A percentile compares a stretch with the other conserved stretches of the same genome.
These are phyloP conservation scores for Saguinus imperator DNA, from an alignment of 2,113 vertebrate genomes.

Conservation along the genomic window DNA sequence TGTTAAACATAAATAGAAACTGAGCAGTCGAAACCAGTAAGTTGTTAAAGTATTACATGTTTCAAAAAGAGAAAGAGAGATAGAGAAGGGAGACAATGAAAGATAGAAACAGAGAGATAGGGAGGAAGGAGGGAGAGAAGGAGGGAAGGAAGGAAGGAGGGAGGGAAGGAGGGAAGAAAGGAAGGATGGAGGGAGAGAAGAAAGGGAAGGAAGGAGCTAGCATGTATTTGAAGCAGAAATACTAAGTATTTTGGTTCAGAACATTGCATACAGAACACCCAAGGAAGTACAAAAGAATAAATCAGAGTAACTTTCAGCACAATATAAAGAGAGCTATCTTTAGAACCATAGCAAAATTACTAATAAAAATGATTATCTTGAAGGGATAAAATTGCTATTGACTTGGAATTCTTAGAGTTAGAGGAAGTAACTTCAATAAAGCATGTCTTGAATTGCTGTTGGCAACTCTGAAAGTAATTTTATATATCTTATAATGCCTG, in stretches of 20 bases:
- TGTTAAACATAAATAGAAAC: neutral
- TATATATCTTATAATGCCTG: neutral
- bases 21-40: neutral
- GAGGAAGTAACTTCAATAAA: neutral
- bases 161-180: too few relatives aligned
- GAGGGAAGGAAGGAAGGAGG: too few relatives aligned
- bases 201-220: neutral
- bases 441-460: neutral
- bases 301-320: neutral
- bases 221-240: neutral
- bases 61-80: neutral
- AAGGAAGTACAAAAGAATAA: neutral
- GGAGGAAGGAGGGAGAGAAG: neutral
- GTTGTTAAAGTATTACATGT: neutral
- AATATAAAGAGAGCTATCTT: neutral
- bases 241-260: neutral
- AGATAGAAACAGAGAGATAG: neutral
- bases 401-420: neutral
- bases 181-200: neutral
- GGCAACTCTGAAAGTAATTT: neutral
- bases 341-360: neutral
- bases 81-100: neutral
- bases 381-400: neutral
- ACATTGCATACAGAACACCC: neutral
- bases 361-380: neutral